These are phyloP conservation scores for Drosophila guanche DNA, from an alignment of 1,140 invertebrate genomes.

Conservation along the genomic window DNA sequence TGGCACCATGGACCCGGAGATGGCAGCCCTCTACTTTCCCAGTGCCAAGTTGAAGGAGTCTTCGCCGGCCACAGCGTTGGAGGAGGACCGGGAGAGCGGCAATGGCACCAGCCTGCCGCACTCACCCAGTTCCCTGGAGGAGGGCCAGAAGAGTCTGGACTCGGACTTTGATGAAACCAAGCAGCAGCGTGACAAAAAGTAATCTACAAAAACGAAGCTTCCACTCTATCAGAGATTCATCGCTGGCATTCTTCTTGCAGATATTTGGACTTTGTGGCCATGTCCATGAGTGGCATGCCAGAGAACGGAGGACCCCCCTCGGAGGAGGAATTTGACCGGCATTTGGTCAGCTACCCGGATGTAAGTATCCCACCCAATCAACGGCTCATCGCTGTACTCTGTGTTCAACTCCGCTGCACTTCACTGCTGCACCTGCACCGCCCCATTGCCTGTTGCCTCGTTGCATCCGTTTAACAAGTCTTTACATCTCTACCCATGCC, in stretches of 20 bases:
- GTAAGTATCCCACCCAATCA: conserved; percentile 57
- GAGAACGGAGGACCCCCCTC: conserved; percentile 85
- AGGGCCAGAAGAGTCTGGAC: conserved; percentile 89
- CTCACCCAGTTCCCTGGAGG: conserved; percentile 93
- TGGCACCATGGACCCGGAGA: conserved; percentile 94
- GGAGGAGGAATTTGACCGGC: conserved; percentile 89
- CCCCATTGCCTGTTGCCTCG: conserved; percentile 31
- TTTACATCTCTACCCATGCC: conserved; percentile 47
- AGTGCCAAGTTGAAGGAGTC: conserved; percentile 71
- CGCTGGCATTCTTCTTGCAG: conserved; percentile 48
- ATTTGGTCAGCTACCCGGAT: conserved; percentile 86
- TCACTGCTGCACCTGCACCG: conserved; percentile 50
- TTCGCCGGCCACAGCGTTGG: conserved; percentile 83
- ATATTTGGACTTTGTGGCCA: conserved; percentile 86
- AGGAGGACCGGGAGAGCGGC: conserved; percentile 97
- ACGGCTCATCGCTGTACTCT: conserved; percentile 27
- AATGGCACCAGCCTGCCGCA: conserved; percentile 96
- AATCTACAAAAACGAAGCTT: conserved; percentile 81
- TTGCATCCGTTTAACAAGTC: conserved; percentile 28
- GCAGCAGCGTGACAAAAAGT: conserved; percentile 85
- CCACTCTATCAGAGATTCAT: neutral
- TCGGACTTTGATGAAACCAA: conserved; percentile 92
- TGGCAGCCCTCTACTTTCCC: conserved; percentile 95
- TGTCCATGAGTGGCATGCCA: conserved; percentile 93
- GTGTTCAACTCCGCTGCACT: conserved; percentile 42